Percentiles rank a stretch among this genome's conserved stretches.
Evolutionary conservation across 2,113 vertebrate genomes (phyloP).

Genomic region (Zosterops pallidus): DNA sequence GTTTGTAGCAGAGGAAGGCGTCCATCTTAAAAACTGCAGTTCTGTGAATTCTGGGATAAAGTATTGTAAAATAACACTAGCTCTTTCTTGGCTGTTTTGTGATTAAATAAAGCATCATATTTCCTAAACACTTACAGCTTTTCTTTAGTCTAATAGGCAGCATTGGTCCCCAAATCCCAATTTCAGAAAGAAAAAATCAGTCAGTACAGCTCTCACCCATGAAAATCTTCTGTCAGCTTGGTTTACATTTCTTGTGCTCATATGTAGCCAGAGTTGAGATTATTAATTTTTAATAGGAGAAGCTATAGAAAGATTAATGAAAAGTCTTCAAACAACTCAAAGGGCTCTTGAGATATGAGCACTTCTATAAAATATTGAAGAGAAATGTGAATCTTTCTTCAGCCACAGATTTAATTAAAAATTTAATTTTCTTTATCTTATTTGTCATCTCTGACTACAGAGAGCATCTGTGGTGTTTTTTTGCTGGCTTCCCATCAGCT

Average conservation of each 20-base stretch:
- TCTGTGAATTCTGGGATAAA: background rate
- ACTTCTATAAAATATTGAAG: background rate
- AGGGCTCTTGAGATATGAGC: background rate
- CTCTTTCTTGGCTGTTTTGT: background rate
- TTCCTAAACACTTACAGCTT: background rate
- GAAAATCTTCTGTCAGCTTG: background rate
- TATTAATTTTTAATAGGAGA: background rate
- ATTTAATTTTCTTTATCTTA: background rate
- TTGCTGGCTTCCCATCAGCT: background rate
- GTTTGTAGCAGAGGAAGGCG: background rate
- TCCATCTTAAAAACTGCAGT: background rate
- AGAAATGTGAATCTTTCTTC: background rate
- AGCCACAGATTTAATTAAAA: background rate
- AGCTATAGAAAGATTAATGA: background rate
- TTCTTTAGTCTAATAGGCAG: background rate
- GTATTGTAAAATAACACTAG: background rate
- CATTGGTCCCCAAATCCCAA: background rate
- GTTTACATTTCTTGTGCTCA: background rate
- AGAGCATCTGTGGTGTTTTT: background rate
- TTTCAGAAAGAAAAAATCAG: background rate
- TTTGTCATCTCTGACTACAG: background rate
- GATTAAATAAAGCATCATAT: background rate
- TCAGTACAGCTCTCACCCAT: background rate
- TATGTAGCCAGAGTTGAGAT: background rate
- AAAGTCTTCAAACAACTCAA: background rate